These are phyloP conservation scores for Trididemnum miniatum DNA, from an alignment of 23 tunicate species.

Conservation along the genomic window DNA sequence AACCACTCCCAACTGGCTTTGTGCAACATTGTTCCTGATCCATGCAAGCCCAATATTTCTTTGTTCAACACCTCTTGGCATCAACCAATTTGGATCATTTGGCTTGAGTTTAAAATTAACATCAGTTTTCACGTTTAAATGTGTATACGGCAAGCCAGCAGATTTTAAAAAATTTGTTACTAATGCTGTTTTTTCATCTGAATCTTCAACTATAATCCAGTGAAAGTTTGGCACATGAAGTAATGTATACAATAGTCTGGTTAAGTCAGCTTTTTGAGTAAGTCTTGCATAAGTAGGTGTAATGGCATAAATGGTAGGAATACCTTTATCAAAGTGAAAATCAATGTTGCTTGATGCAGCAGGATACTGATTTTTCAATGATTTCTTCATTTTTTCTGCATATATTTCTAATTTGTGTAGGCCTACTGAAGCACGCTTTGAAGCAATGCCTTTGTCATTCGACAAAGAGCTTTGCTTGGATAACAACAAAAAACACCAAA, in stretches of 20 bases:
- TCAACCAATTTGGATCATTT: constrained; percentile 87
- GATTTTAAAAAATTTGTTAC: constrained; percentile 64
- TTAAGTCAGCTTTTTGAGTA: constrained; percentile 97
- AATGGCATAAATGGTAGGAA: constrained; percentile 71
- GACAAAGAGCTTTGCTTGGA: not conserved
- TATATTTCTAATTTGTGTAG: not conserved
- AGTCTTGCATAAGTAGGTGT: constrained; percentile 96
- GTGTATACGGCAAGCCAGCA: constrained; percentile 63
- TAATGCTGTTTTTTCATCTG: constrained; percentile 60
- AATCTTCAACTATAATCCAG: constrained; percentile 95
- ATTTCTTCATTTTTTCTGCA: constrained; percentile 4
- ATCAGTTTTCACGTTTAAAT: constrained; percentile 75
- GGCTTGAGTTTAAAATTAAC: constrained; percentile 54
- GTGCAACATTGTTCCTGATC: constrained; percentile 57
- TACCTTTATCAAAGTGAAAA: not conserved
- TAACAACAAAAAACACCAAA: constrained; percentile 21
- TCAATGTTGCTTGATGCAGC: not conserved
- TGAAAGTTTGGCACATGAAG: constrained; percentile 87
- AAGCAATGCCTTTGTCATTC: not conserved
- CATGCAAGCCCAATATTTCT: constrained; percentile 75
- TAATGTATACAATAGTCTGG: constrained; percentile 80
- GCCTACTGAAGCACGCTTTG: not conserved
- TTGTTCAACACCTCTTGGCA: constrained; percentile 95
- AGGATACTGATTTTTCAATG: constrained; percentile 40
- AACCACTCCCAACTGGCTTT: constrained; percentile 36